A percentile compares a stretch with the other conserved stretches of the same genome.
phyloP scores from a whole-genome alignment of 2,113 vertebrate genomes.

The Miniopterus natalensis region DNA sequence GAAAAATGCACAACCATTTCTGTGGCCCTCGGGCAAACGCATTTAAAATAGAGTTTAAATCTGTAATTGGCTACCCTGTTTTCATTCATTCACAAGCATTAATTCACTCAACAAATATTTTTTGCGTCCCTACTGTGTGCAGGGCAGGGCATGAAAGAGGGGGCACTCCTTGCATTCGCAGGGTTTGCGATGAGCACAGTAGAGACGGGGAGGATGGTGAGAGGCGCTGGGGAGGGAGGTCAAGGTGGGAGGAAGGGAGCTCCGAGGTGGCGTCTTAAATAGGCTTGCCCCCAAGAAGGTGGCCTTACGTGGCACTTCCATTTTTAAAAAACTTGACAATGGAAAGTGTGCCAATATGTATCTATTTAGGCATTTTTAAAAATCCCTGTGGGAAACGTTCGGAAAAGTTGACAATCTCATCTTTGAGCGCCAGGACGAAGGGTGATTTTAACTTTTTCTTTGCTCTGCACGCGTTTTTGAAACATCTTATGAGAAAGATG shows the following conservation, averaged over 20 bases:
- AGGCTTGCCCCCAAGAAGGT: neutral
- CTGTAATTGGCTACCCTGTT: neutral
- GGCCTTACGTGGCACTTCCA: neutral
- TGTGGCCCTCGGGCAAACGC: rapidly evolving
- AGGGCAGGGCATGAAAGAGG: neutral
- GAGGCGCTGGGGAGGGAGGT: neutral
- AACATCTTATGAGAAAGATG: neutral
- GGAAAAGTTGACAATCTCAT: neutral
- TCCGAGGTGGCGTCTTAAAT: neutral
- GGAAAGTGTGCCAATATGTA: neutral
- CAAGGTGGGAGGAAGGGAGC: no score
- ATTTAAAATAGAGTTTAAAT: neutral
- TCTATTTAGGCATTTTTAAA: neutral
- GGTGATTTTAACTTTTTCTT: neutral
- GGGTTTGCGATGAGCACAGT: rapidly evolving
- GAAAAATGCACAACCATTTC: rapidly evolving
- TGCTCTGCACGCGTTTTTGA: neutral
- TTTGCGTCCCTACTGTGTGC: neutral
- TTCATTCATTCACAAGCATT: neutral
- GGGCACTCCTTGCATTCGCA: no score
- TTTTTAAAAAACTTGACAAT: neutral
- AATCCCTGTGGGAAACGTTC: neutral
- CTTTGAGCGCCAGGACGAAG: neutral
- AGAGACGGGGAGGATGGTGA: rapidly evolving
- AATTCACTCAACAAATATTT: neutral